These are phyloP conservation scores for Otis tarda DNA, from an alignment of 2,113 vertebrate species.

Conservation along the genomic window DNA sequence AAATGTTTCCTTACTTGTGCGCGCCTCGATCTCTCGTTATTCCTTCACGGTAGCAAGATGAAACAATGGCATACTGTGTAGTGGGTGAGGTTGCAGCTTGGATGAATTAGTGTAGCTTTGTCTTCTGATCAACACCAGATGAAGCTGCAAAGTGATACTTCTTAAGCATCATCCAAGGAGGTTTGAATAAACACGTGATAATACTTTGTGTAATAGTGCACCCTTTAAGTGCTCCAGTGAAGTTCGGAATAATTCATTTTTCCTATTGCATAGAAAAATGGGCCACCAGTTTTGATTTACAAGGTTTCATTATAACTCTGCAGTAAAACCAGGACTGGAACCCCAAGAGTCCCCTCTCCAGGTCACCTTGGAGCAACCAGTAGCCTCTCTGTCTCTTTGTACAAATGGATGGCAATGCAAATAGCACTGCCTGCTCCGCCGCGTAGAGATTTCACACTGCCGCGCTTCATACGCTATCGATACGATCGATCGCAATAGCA, in stretches of 20 bases:
- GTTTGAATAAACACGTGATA: neutral
- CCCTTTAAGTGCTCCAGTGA: neutral
- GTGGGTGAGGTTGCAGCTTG: neutral
- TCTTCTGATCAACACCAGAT: constrained; percentile 27
- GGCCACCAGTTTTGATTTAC: constrained; percentile 27
- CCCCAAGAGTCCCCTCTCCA: neutral
- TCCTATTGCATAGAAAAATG: neutral
- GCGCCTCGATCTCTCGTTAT: neutral
- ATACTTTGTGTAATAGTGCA: neutral
- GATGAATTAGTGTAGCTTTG: neutral
- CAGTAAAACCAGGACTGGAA: constrained; percentile 40
- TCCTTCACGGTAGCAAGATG: neutral
- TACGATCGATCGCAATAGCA: neutral
- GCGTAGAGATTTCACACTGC: neutral
- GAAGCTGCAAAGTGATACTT: neutral
- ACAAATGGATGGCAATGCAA: neutral
- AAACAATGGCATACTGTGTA: neutral
- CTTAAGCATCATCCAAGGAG: neutral
- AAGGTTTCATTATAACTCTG: constrained; percentile 36
- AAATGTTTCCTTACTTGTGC: neutral
- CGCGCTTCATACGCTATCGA: accelerated
- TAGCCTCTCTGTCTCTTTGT: neutral
- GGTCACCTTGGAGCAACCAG: constrained; percentile 35
- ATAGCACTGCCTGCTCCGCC: neutral
- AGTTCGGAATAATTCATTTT: neutral